These are phyloP conservation scores for Apoda limacodes DNA, from an alignment of 2,888 invertebrate genomes.

Conservation along the genomic window DNA sequence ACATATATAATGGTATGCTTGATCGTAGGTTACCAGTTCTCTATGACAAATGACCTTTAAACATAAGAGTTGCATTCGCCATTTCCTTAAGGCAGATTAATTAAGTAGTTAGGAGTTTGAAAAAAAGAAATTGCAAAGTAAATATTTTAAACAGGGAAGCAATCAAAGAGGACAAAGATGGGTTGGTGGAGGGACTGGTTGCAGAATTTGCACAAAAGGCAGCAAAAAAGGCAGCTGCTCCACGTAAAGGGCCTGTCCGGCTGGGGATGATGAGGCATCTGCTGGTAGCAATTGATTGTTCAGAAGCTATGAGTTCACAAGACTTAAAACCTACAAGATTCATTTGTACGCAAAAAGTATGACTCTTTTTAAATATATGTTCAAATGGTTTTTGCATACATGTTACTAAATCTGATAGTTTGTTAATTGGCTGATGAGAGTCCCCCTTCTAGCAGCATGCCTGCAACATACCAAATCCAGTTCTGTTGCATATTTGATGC, in stretches of 20 bases:
- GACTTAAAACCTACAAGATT: constrained; percentile 95
- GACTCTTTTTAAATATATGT: no score
- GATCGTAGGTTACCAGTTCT: no score
- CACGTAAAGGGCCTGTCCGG: constrained; percentile 81
- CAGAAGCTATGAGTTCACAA: constrained; percentile 93
- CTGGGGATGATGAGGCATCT: constrained; percentile 99
- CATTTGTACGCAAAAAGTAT: constrained; percentile 86
- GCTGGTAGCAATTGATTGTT: constrained; percentile 91
- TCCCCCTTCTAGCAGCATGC: no score
- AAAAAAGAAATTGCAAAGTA: neutral
- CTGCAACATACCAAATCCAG: no score
- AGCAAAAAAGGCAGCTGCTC: constrained; percentile 80
- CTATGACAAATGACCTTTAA: no score
- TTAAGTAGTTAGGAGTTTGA: neutral
- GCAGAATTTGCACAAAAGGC: constrained; percentile 93
- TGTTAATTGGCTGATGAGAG: no score
- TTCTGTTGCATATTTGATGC: no score
- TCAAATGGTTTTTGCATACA: no score
- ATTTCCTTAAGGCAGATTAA: neutral
- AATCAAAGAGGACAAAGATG: constrained; percentile 95
- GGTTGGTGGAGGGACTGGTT: constrained; percentile 89
- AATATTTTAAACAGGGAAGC: constrained; percentile 80
- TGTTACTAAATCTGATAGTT: no score
- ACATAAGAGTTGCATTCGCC: no score
- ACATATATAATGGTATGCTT: no score